Evolutionary conservation across 2,888 invertebrate species (phyloP), one percentile per base, ranked within the genome.

Genomic region (Leucozona laternaria): DNA sequence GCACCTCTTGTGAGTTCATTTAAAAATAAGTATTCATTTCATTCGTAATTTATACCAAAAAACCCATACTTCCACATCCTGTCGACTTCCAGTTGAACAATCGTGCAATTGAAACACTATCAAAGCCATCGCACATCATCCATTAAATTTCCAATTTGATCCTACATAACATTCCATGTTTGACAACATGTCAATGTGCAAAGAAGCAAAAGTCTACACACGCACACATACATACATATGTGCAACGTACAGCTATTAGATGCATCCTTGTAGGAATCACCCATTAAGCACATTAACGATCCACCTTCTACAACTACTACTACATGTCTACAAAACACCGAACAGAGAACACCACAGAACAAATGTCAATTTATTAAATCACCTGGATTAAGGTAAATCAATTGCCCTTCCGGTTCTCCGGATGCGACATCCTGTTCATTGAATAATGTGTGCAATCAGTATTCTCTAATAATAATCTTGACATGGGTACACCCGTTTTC

Each of bases 351-450:
- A 66, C 50, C 50, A 80, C 31, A 73, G 77, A 85, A 85, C 85
- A 85, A 85, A 79, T 85, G 89, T 88, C 88, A 88, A 88, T 88
- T 88, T 87, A 89, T 88, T 89, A 81, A 88, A 89, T 87, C 88
- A 88, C 88, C 87, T 87, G 82, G 75, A 88, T 88, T 88, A 86
- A 87, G 71, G 78, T 82, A 79, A 86, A 86, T 82, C 82, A 86
- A 86, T 86, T 81, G 81, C 73, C 78, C 81, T 78, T 86, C 86
- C 86, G 86, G 81, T 86, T 78, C 82, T 68, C 68, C 85, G 72
- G 85, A 80, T 85, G 85, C 77, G 77, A 85, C 85, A 85, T 85
- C 77, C 80, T 85, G 85, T 85, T 80, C 85, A 85, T 81, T 85
- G 81, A 85, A 81, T 85, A 85, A 85, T 81, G 85, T 85, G 85